Evolutionary conservation across 2,888 invertebrate species (phyloP), one percentile per base, ranked within the genome.

Genomic region (Eumacrocentrus americanus): DNA sequence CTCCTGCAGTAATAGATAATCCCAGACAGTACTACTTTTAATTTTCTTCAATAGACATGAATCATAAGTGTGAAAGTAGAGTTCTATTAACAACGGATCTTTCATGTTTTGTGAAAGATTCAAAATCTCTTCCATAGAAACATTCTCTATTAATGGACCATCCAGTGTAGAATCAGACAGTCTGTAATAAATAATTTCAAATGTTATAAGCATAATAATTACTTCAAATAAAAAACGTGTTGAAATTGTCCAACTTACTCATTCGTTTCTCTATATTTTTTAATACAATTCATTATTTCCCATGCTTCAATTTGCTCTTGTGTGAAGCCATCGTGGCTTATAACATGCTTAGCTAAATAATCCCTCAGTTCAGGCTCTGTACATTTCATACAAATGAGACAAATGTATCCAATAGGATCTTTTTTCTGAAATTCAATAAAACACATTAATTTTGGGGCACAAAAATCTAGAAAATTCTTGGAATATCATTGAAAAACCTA

Each of bases 311-410:
- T 69, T 40, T 82, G 72, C 37, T 72, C 63, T 37, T 64, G 71
- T 35, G 78, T 70, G 37, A 85, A 74, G 22, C 76, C 74, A 12
- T 75, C 78, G 25, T 83, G 81, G 63, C 85, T 86, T 42, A 84
- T 83, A 60, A 92, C 78, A 73, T 91, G 86, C 51, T 87, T 85
- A 14, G 88, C 85, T 65, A 91, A 84, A 67, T 88, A 87, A 68
- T 89, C 87, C 69, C 89, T 83, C 50, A 89, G 81, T 25, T 83
- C 82, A 64, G 84, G 83, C 63, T 88, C 84, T 35, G 81, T 78
- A 37, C 88, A 87, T 48, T 85, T 85, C 64, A 84, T 77, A 12
- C 89, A 89, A 44, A 88, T 79, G 7, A 80, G 77, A 74, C 83
- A 83, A 48, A 89, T 81, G 70, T 88, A 86, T 37, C 82, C 81